Evolutionary conservation across 2,888 invertebrate genomes (phyloP), one percentile per base, ranked within the genome.

Genomic region (Apotomis turbidana): DNA sequence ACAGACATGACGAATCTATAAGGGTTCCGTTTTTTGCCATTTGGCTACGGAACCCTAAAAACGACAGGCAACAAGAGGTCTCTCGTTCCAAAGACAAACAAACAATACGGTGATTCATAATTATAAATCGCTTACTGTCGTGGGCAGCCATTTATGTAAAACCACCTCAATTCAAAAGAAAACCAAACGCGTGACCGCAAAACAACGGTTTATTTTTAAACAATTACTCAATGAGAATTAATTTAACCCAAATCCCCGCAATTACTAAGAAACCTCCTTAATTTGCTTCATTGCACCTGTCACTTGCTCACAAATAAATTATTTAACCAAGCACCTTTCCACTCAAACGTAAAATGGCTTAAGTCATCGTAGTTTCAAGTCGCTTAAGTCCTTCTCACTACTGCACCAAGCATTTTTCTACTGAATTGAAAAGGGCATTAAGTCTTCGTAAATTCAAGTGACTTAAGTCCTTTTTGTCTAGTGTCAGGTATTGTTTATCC

Each of bases 401-500:
- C 62, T 57, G 41, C 61, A 71, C 44, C 67, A 73, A 70, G 61
- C 41, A n/a, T 15, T 5, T 46, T 41, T 10, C 15, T 27, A 3
- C n/a, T 36, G 5, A 41, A 41, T 41, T 6, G 6, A 5, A 59
- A 52, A 68, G 57, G n/a, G 54, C 49, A 4, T 8, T 8, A 66
- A 60, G 46, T 55, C 12, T n/a, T 12, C 12, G 54, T 66, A 36
- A 46, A 38, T n/a, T 38, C 15, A 41, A 46, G 46, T 38, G 44
- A 51, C 58, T 41, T 68, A 12, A 5, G 67, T 52, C 67, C 36
- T 68, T 71, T 36, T 61, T 44, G 49, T 41, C 8, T 51, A 62
- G 57, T 15, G 8, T 0, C 3, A 5, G 51, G 67, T 62, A 57
- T 63, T 77, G 80, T 80, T 81, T 81, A 81, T 80, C 78, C 49